Evolutionary conservation across 2,113 vertebrate species (phyloP).

Genomic region (Mesembrinibis cayennensis): DNA sequence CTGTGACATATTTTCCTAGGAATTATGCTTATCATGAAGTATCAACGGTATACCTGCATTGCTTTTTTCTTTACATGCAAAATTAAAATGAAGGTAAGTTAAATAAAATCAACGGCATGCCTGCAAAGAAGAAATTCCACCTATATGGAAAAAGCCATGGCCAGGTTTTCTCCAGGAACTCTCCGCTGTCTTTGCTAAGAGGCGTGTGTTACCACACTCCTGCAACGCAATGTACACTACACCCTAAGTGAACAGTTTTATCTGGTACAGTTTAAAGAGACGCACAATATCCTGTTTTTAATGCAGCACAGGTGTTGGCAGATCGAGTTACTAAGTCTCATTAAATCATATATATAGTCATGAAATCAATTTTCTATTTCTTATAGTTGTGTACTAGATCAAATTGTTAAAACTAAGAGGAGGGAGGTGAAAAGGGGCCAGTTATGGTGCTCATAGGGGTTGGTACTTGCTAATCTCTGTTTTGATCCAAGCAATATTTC

Average conservation of each 20-base stretch:
- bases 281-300: constrained; percentile 53
- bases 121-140: not conserved
- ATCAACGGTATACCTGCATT: not conserved
- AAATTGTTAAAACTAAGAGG: constrained; percentile 5
- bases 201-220: not conserved
- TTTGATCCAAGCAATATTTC: constrained; percentile 57
- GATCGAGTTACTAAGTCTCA: not conserved
- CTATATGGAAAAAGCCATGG: not conserved
- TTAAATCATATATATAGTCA: constrained; percentile 3
- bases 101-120: not conserved
- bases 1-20: not conserved
- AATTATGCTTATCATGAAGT: not conserved
- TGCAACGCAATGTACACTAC: not conserved
- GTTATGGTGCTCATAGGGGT: not conserved
- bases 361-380: constrained; percentile 40
- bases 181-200: not conserved
- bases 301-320: constrained; percentile 28
- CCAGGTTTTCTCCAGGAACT: not conserved
- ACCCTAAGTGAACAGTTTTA: not conserved
- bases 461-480: constrained; percentile 48
- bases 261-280: constrained; percentile 36
- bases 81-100: not conserved
- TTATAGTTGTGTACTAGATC: not conserved
- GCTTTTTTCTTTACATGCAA: not conserved
- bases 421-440: not conserved